phyloP scores from a whole-genome alignment of 2,888 invertebrate species.

The Tanypteryx hageni region DNA sequence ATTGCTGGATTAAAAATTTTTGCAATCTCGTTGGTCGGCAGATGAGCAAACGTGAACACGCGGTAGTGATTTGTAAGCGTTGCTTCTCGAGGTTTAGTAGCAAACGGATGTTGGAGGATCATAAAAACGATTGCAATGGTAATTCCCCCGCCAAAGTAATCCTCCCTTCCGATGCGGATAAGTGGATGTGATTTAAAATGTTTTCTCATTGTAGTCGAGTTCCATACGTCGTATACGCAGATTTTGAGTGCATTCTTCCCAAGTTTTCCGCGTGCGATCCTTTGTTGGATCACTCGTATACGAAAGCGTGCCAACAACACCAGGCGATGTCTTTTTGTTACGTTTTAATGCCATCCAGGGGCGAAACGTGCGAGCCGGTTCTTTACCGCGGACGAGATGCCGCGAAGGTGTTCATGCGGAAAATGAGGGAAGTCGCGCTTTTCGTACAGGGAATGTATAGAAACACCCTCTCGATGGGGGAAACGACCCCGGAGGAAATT shows the following conservation, averaged over 20 bases:
- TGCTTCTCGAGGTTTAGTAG: not conserved
- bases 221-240: not conserved
- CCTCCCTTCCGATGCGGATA: not conserved
- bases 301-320: not conserved
- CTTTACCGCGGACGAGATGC: not conserved
- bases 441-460: not conserved
- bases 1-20: conserved; percentile 68
- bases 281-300: not conserved
- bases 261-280: not conserved
- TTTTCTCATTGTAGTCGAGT: not conserved
- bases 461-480: not conserved
- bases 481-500: not conserved
- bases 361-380: not conserved
- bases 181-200: not conserved
- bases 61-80: conserved; percentile 67
- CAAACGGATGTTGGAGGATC: not conserved
- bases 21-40: conserved; percentile 66
- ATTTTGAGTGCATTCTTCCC: conserved; percentile 12
- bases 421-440: not conserved
- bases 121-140: not conserved
- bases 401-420: not conserved
- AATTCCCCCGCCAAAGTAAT: not conserved
- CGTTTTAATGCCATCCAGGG: not conserved
- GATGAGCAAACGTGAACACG: conserved; percentile 65
- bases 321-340: not conserved